These are phyloP conservation scores for Aplysia californica DNA, from an alignment of 1,140 invertebrate genomes.

Conservation along the genomic window DNA sequence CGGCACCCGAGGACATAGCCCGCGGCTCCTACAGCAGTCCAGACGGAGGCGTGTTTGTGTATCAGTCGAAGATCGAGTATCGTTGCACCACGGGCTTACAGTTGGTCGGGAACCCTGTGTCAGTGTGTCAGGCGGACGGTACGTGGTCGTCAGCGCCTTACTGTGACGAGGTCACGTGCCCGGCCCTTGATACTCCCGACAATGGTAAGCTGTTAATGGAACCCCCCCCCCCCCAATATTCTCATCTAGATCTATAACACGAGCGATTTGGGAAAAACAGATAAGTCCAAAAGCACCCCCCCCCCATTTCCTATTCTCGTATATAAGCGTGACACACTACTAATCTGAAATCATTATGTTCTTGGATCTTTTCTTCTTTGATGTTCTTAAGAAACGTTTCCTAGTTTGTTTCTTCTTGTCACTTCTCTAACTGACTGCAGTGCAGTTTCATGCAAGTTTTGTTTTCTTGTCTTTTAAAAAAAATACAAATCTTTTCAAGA, in stretches of 20 bases:
- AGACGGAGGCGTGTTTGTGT: constrained; percentile 70
- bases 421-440: too few relatives aligned
- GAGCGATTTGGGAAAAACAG: too few relatives aligned
- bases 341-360: too few relatives aligned
- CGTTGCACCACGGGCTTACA: constrained; percentile 54
- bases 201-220: constrained; percentile 1
- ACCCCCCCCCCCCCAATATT: neutral
- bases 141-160: constrained; percentile 63
- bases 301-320: too few relatives aligned
- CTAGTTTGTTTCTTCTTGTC: too few relatives aligned
- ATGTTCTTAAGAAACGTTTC: too few relatives aligned
- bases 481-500: too few relatives aligned
- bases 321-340: too few relatives aligned
- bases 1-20: constrained; percentile 2
- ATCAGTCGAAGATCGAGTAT: constrained; percentile 78
- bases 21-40: constrained; percentile 10
- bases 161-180: constrained; percentile 58
- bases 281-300: too few relatives aligned
- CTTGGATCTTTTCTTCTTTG: too few relatives aligned
- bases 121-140: constrained; percentile 59
- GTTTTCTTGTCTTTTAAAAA: too few relatives aligned
- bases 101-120: constrained; percentile 41
- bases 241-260: constrained; percentile 8
- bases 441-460: too few relatives aligned
- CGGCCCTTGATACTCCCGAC: neutral